A percentile compares a stretch with the other conserved stretches of the same genome.
phyloP scores from a whole-genome alignment of 2,797 vertebrate genomes.

The Botia almorhae region DNA sequence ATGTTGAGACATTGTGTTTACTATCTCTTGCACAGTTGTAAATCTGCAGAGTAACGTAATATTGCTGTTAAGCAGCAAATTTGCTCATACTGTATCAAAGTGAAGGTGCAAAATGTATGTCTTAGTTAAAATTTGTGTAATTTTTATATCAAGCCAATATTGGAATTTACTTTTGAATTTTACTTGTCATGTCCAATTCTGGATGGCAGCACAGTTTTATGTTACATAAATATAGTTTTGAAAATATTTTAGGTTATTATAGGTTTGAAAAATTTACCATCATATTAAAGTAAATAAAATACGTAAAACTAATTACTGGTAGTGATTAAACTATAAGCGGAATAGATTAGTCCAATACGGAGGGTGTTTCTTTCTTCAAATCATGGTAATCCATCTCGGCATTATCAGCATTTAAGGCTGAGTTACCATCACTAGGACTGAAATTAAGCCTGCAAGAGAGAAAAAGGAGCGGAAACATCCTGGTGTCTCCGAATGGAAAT shows the following conservation, averaged over 20 bases:
- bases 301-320: too few species aligned
- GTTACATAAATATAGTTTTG: too few species aligned
- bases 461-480: conserved; percentile 77
- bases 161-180: too few species aligned
- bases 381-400: conserved; percentile 78
- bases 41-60: not conserved
- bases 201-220: too few species aligned
- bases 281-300: too few species aligned
- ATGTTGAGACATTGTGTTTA: not conserved
- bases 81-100: not conserved
- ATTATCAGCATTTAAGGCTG: conserved; percentile 79
- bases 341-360: not conserved
- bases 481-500: conserved; percentile 74
- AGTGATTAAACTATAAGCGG: not conserved
- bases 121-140: too few species aligned
- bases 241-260: too few species aligned
- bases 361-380: conserved; percentile 32
- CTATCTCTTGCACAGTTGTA: conserved; percentile 4
- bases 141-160: not conserved
- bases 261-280: too few species aligned
- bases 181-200: too few species aligned
- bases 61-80: not conserved
- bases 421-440: conserved; percentile 79
- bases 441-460: conserved; percentile 75
- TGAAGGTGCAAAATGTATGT: not conserved